Conservation (phyloP, 2,797 vertebrate genomes). For the Liparis tanakae region DNA sequence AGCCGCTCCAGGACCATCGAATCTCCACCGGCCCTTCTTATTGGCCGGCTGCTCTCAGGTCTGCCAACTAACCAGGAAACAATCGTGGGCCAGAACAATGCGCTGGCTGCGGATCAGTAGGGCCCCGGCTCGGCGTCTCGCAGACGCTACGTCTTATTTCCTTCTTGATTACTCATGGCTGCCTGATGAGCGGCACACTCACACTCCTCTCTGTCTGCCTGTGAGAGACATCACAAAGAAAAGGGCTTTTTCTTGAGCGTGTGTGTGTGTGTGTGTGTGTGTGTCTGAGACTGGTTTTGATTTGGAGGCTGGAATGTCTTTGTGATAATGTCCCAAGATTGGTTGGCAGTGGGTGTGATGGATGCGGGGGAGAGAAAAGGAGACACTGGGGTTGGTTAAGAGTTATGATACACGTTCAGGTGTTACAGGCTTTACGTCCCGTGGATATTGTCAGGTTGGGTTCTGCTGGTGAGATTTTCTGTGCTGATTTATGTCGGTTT, state of each 20-base stretch:
- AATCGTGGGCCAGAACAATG: slow-evolving; percentile 72
- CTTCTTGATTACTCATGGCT: slow-evolving; percentile 79
- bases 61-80: slow-evolving; percentile 66
- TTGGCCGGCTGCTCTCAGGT: slow-evolving; percentile 44
- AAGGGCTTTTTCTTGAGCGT: slow-evolving; percentile 48
- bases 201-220: slow-evolving; percentile 65
- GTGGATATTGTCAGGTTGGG: slow-evolving; percentile 20
- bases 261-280: slow-evolving; percentile 8
- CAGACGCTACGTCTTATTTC: slow-evolving; percentile 79
- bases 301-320: slow-evolving; percentile 73
- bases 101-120: slow-evolving; percentile 75
- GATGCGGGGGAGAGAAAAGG: slow-evolving; percentile 37
- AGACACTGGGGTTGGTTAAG: background rate
- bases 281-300: slow-evolving; percentile 73
- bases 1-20: background rate
- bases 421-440: slow-evolving; percentile 31
- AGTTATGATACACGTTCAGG: slow-evolving; percentile 41
- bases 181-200: slow-evolving; percentile 70
- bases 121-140: slow-evolving; percentile 50
- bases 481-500: slow-evolving; percentile 60
- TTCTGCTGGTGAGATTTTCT: slow-evolving; percentile 30
- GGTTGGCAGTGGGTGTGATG: slow-evolving; percentile 50
- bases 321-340: slow-evolving; percentile 71
- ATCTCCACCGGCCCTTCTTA: slow-evolving; percentile 18
- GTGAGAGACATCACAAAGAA: slow-evolving; percentile 63